Evolutionary conservation across 2,888 invertebrate species (phyloP).

Genomic region (Drosophila dives): DNA sequence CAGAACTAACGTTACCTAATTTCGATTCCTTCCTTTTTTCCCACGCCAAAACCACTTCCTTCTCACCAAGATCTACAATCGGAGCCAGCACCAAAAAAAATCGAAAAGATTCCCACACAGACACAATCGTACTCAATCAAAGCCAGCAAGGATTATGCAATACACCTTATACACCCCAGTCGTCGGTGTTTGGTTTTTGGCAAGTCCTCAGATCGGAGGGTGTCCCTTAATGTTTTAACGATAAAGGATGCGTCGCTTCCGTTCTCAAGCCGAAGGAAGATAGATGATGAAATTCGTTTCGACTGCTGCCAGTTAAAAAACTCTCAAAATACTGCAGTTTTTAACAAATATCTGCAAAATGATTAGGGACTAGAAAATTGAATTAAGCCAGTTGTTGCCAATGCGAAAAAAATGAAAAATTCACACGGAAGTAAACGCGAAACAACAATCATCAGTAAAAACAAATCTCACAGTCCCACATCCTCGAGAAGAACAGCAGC

Average conservation of each 20-base stretch:
- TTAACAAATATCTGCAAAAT: conserved; percentile 65
- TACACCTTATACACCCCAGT: conserved; percentile 70
- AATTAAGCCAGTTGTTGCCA: conserved; percentile 52
- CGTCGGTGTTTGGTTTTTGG: conserved; percentile 27
- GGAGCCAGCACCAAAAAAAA: not conserved
- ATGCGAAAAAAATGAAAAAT: conserved; percentile 37
- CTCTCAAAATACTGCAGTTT: conserved; percentile 28
- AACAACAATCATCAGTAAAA: conserved; percentile 18
- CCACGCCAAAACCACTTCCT: conserved; percentile 47
- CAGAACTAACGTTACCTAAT: not conserved
- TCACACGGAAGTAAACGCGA: conserved; percentile 57
- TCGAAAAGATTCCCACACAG: conserved; percentile 56
- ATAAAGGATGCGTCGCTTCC: conserved; percentile 50
- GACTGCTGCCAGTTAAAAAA: conserved; percentile 60
- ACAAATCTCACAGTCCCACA: conserved; percentile 41
- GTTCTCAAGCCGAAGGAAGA: conserved; percentile 39
- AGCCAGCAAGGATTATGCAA: conserved; percentile 64
- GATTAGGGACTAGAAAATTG: conserved; percentile 57
- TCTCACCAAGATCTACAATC: conserved; percentile 17
- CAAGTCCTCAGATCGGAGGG: conserved; percentile 28
- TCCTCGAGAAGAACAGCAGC: conserved; percentile 28
- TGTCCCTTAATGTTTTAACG: conserved; percentile 28
- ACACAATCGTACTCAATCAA: conserved; percentile 6
- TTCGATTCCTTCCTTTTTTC: conserved; percentile 15
- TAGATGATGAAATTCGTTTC: conserved; percentile 29